Base-by-base conservation (phyloP, 2,113 vertebrate species). In the Myiozetetes cayanensis region DNA sequence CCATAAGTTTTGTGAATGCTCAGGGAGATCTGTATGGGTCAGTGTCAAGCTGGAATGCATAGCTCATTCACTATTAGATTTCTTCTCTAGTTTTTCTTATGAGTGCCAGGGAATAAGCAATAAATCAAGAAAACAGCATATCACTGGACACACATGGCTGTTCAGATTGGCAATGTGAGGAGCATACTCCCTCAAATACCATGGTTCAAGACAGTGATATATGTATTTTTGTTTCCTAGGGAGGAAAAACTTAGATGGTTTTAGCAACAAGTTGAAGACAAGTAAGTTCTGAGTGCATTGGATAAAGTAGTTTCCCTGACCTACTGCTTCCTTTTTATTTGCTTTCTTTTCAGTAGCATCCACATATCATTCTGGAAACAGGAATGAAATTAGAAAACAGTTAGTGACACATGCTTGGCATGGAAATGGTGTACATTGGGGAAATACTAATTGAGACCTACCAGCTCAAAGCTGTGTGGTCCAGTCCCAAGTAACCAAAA, bases 1-100 rank as follows among this genome's bases (percentile, higher is more conserved):
- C 35, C 65, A 0, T 67, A 80, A 52, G 11, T 70, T 83, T 86
- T 66, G 39, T 44, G 55, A 77, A 49, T 15, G 25, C 23, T 88
- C 44, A 44, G 62, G 33, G 65, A 19, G 31, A 0, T 0, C 28
- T 53, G 0, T 39, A 35, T 56, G 33, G 18, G 2, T 71, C 5
- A 1, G 10, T 81, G 39, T 66, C 30, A 18, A 82, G 27, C 30
- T 70, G 31, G 18, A 47, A 86, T 0, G 1, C 0, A 6, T 11
- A 74, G 37, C 28, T 90, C 58, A 43, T 62, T 49, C 41, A 47
- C 44, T 30, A 3, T 31, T 53, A 63, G 31, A 49, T 85, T 87
- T 85, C 68, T 11, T 55, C 30, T 94, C 21, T 62, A 10, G 19
- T 89, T 52, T 37, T 70, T 75, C 50, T 28, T 84, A 6, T 20